phyloP scores from a whole-genome alignment of 2,113 vertebrate genomes.

The Caloenas nicobarica region DNA sequence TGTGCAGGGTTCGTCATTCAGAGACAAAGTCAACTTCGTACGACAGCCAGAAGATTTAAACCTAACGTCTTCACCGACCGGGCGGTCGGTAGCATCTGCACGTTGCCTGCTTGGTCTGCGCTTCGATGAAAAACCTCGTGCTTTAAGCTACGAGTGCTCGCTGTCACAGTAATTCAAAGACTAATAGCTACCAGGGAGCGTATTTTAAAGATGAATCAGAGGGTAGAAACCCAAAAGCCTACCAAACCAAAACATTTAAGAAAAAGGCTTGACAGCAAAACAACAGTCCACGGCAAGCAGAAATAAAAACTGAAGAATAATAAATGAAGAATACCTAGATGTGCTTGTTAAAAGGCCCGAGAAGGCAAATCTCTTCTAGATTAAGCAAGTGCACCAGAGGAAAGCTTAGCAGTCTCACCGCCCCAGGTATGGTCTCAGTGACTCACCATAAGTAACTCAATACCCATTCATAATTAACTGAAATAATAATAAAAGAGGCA shows the following conservation, averaged over 20 bases:
- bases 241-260: not conserved
- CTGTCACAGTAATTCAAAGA: not conserved
- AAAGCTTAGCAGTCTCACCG: not conserved
- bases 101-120: not conserved
- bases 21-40: not conserved
- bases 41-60: not conserved
- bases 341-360: not conserved
- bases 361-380: not conserved
- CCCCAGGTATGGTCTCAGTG: not conserved
- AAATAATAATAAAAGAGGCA: not conserved
- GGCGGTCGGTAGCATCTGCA: accelerated
- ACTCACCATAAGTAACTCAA: not conserved
- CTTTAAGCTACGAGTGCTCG: accelerated
- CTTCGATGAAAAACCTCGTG: not conserved
- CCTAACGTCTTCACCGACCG: not conserved
- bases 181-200: not conserved
- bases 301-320: not conserved
- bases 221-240: not conserved
- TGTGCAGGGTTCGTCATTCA: not conserved
- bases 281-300: not conserved
- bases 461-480: not conserved
- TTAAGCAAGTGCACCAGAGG: not conserved
- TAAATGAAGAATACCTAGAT: not conserved
- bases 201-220: not conserved
- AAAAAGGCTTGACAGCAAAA: not conserved